Base-by-base conservation (phyloP, 2,113 vertebrate genomes). In the Abramis brama region DNA sequence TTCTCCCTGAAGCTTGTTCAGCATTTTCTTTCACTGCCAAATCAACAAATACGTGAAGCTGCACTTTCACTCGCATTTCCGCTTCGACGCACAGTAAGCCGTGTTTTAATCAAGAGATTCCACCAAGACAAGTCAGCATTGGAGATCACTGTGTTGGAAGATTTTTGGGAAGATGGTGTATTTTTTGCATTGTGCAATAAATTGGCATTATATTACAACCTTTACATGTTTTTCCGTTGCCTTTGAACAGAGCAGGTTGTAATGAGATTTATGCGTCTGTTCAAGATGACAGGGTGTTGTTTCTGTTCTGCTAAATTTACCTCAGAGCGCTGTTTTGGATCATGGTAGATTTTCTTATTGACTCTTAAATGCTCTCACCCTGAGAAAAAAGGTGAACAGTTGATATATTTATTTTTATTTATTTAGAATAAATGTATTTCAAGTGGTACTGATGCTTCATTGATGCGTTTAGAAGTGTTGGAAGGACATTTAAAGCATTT, bases 21-120 rank as follows among this genome's bases (percentile, higher is more conserved):
- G 84, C 77, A 43, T 80, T 80, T 83, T 80, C 52, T 30, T 25
- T 21, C 70, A 19, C 77, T 85, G 84, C 30, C 33, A 43, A 62
- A 27, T 47, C 47, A 71, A 66, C 47, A 71, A 79, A 71, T 36
- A 30, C 36, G 25, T 25, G 45, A 57, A 71, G 75, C 76, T 47
- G 76, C 36, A 71, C 47, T 70, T 43, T 57, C 81, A 57, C 62
- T 43, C 17, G 0, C 43, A 6, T 79, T 79, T 62, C 50, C 77
- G 15, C 57, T 79, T 59, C 8, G 27, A 45, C 39, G 27, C 4
- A 33, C 33, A 33, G 33, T 9, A 45, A 59, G 50, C 47, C 33
- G n/a, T 73, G 11, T 83, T 83, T 71, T 25, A 70, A 57, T 71
- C 50, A 83, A 57, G 30, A 73, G 43, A 30, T 68, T 82, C n/a